Evolutionary conservation across 2,888 invertebrate species (phyloP).

Genomic region (Agrypnus murinus): DNA sequence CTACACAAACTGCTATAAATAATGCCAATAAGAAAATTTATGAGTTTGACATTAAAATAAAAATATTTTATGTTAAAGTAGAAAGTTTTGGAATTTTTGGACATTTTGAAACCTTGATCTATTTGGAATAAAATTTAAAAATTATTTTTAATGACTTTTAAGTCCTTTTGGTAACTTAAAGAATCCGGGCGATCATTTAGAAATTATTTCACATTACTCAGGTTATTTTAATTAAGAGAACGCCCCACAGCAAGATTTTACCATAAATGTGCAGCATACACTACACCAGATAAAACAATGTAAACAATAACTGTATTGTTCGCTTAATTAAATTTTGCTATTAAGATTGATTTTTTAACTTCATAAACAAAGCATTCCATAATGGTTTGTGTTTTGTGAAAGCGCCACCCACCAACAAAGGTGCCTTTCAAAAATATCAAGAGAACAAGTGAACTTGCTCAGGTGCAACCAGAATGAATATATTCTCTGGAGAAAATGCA

Average conservation of each 20-base stretch:
- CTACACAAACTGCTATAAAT: too few species aligned
- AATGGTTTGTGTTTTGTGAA: slow-evolving; percentile 45
- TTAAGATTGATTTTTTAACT: slow-evolving; percentile 38
- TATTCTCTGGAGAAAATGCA: slow-evolving; percentile 57
- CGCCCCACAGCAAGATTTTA: neutral
- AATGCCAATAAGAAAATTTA: too few species aligned
- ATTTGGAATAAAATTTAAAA: too few species aligned
- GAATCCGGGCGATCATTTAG: neutral
- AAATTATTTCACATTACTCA: neutral
- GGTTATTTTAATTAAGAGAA: neutral
- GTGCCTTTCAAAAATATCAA: slow-evolving; percentile 54
- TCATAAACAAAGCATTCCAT: slow-evolving; percentile 42
- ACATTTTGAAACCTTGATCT: too few species aligned
- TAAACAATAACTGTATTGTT: slow-evolving; percentile 46
- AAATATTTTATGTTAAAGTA: too few species aligned
- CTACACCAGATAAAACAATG: neutral
- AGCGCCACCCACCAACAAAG: slow-evolving; percentile 49
- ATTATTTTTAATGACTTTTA: too few species aligned
- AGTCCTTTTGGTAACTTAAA: too few species aligned
- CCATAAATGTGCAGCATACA: neutral
- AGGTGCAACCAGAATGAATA: slow-evolving; percentile 59
- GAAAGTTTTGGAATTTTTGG: too few species aligned
- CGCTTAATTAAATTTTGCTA: slow-evolving; percentile 45
- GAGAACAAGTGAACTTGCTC: slow-evolving; percentile 64
- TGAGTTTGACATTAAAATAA: too few species aligned